A percentile compares a stretch with the other conserved stretches of the same genome.
These are phyloP conservation scores for Trachymyrmex cornetzi DNA, from an alignment of 1,140 invertebrate species.

Conservation along the genomic window DNA sequence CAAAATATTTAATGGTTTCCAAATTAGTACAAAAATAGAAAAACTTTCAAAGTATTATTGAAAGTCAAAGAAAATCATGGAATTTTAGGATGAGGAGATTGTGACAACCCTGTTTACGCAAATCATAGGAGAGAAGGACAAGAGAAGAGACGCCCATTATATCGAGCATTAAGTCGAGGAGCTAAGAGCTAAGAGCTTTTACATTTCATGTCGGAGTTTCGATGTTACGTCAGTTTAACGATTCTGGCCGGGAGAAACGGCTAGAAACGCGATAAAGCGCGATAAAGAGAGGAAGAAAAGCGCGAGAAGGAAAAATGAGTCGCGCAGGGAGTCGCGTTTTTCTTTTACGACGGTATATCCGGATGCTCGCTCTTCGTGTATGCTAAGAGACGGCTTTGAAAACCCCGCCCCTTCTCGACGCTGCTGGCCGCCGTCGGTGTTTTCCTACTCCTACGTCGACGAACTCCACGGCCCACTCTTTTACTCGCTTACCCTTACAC, in stretches of 20 bases:
- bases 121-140: background rate
- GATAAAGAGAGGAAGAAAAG: background rate
- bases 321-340: background rate
- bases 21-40: too few species aligned
- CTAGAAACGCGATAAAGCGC: background rate
- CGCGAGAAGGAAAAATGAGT: background rate
- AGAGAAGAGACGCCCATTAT: background rate
- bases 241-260: background rate
- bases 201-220: background rate
- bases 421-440: background rate
- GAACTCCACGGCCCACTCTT: slow-evolving; percentile 19
- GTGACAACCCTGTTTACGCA: background rate
- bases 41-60: too few species aligned
- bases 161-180: background rate
- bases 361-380: background rate
- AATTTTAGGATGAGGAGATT: too few species aligned
- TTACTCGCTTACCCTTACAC: background rate
- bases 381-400: slow-evolving; percentile 47
- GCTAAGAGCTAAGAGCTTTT: background rate
- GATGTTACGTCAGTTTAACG: slow-evolving; percentile 14
- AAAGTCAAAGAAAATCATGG: too few species aligned
- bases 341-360: slow-evolving; percentile 12
- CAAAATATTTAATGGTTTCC: too few species aligned
- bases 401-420: background rate
- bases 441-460: slow-evolving; percentile 51